Percentiles rank a stretch among this genome's conserved stretches.
phyloP scores from a whole-genome alignment of 2,113 vertebrate genomes.

The Callopanchax toddi region DNA sequence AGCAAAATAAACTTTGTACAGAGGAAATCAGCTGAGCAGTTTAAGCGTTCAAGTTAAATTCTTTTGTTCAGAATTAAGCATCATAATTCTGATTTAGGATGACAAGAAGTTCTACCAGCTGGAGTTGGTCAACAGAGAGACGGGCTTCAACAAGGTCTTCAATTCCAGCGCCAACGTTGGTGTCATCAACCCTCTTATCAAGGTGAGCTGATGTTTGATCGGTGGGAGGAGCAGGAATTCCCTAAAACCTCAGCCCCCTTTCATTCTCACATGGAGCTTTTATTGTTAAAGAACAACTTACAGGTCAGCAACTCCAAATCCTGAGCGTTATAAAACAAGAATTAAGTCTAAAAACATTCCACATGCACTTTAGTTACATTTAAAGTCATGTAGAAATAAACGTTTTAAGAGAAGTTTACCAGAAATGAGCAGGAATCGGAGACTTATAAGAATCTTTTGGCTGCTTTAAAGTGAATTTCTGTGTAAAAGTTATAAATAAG shows the following conservation, averaged over 20 bases:
- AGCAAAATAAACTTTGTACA: too few species aligned
- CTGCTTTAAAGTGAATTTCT: too few species aligned
- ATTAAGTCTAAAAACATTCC: too few species aligned
- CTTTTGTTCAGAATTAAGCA: neutral
- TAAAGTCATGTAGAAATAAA: too few species aligned
- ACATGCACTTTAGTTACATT: too few species aligned
- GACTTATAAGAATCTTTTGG: too few species aligned
- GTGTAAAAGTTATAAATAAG: too few species aligned
- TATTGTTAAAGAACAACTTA: neutral
- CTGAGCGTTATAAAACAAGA: too few species aligned
- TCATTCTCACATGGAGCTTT: neutral
- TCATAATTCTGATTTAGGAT: constrained; percentile 76
- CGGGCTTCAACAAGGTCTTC: constrained; percentile 97
- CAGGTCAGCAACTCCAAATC: neutral
- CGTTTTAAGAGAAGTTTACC: too few species aligned
- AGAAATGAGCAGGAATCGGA: too few species aligned
- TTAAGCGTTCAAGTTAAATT: too few species aligned
- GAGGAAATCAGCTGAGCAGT: too few species aligned
- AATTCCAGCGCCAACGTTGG: constrained; percentile 96
- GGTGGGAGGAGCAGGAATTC: neutral
- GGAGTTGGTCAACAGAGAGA: constrained; percentile 98
- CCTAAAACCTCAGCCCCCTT: neutral
- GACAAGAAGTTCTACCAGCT: constrained; percentile 99
- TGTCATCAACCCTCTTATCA: constrained; percentile 96
- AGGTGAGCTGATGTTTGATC: constrained; percentile 81